Evolutionary conservation across 2,113 vertebrate genomes (phyloP).

Genomic region (Gallinago media): DNA sequence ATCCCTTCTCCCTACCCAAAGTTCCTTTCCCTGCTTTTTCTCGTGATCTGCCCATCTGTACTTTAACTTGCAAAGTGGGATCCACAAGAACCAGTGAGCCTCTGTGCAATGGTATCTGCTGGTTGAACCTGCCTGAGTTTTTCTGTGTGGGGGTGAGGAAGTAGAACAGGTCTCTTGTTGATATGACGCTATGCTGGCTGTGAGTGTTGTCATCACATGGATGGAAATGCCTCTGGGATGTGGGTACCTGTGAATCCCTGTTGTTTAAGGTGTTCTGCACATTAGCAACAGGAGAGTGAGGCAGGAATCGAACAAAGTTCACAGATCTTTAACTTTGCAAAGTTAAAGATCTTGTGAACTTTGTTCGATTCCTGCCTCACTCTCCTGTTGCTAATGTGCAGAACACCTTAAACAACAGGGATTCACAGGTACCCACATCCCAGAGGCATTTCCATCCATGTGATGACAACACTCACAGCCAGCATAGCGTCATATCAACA

Average conservation of each 20-base stretch:
- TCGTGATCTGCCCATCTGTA: background rate
- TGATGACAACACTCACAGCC: background rate
- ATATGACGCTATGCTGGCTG: background rate
- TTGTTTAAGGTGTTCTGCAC: background rate
- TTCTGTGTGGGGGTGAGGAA: background rate
- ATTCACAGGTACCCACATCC: background rate
- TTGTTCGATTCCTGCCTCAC: rapidly evolving
- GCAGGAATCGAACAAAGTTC: rapidly evolving
- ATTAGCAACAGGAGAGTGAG: rapidly evolving
- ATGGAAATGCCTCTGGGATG: background rate
- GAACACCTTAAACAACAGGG: background rate
- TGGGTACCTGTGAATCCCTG: background rate
- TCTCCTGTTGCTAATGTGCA: rapidly evolving
- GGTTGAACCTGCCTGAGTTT: background rate
- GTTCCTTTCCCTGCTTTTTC: background rate
- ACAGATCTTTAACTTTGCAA: background rate
- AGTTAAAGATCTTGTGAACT: background rate
- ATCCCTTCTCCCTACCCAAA: background rate
- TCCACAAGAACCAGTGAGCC: background rate
- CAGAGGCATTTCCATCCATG: background rate
- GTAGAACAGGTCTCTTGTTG: background rate
- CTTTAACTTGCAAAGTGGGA: background rate
- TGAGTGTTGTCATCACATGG: background rate
- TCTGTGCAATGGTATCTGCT: background rate
- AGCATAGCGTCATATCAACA: background rate